Percentiles rank a stretch among this genome's conserved stretches.
These are phyloP conservation scores for Athene noctua DNA, from an alignment of 2,113 vertebrate genomes.

Conservation along the genomic window DNA sequence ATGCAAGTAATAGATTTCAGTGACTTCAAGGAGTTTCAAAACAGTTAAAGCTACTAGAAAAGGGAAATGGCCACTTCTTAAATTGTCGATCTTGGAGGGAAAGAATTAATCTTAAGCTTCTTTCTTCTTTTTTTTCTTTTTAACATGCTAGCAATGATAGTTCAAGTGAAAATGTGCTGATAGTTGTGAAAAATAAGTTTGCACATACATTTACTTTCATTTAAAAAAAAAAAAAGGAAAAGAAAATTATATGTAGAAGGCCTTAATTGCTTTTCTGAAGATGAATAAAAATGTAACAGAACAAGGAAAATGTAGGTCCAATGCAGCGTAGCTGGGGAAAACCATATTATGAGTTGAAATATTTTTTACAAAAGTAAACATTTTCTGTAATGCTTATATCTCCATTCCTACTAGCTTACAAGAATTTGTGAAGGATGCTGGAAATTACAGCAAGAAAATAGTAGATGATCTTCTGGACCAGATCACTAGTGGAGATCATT, in stretches of 20 bases:
- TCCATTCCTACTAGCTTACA: slow-evolving; percentile 79
- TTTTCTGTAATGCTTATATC: neutral
- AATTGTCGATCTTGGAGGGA: neutral
- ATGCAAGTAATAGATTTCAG: neutral
- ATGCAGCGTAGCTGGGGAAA: neutral
- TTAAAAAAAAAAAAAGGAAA: neutral
- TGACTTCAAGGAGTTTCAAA: neutral
- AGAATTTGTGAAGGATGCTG: slow-evolving; percentile 94
- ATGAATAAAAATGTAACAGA: neutral
- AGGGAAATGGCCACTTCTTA: neutral
- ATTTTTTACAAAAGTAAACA: accelerated
- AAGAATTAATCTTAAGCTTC: neutral
- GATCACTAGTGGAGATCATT: slow-evolving; percentile 91
- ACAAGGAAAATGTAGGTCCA: neutral
- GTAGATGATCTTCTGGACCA: slow-evolving; percentile 94
- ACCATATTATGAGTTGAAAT: neutral
- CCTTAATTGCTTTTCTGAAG: neutral
- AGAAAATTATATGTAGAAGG: neutral
- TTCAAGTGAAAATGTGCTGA: neutral
- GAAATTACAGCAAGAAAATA: slow-evolving; percentile 84
- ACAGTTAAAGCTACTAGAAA: neutral
- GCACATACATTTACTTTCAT: neutral
- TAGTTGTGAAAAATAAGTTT: neutral
- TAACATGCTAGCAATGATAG: neutral
- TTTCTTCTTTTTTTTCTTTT: neutral